Evolutionary conservation across 64 coral and sea anemone species (phyloP), one percentile per base, ranked within the genome.

Genomic region (Stylophora pistillata): DNA sequence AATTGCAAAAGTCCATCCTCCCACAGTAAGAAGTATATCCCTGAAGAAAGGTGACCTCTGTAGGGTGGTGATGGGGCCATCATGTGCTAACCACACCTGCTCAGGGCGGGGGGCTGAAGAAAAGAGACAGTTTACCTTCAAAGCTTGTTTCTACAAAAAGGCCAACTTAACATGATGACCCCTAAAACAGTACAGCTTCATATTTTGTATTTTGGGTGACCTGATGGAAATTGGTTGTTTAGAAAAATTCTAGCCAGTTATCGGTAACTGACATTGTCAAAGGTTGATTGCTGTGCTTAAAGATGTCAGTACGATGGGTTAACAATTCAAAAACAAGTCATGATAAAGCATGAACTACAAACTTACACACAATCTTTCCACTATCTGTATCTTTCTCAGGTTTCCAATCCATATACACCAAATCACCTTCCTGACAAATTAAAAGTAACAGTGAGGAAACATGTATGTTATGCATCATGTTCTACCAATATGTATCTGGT

Each of bases 1-100:
- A 78, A 98, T 98, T 37, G 96, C 96, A 56, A 98, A 98, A 21
- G 96, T 98, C 96, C 96, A 98, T 20, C 96, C 96, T 55, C 96
- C 96, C 4, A 98, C 90, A 4, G 96, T 92, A 30, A 98, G 83
- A 26, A 98, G 81, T 28, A 98, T 98, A 63, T 98, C 93, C 65
- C 91, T 95, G 34, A 98, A 98, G 82, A 98, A 98, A 0, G 90
- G 93, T 13, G 96, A 98, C 65, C 93, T 77, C 58, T 94, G 93
- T 30, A 98, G 93, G 14, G 90, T 92, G 72, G 79, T 68, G 16
- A 98, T 90, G 10, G 87, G 90, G 20, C 96, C 96, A 72, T 98
- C 96, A 73, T 98, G 96, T 53, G 96, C 93, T 66, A 59, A 87
- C 61, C 90, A 92, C 30, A 98, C 96, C 15, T 91, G 89, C 18